phyloP scores from a whole-genome alignment of 2,113 vertebrate genomes.

The Dicaeum eximium region DNA sequence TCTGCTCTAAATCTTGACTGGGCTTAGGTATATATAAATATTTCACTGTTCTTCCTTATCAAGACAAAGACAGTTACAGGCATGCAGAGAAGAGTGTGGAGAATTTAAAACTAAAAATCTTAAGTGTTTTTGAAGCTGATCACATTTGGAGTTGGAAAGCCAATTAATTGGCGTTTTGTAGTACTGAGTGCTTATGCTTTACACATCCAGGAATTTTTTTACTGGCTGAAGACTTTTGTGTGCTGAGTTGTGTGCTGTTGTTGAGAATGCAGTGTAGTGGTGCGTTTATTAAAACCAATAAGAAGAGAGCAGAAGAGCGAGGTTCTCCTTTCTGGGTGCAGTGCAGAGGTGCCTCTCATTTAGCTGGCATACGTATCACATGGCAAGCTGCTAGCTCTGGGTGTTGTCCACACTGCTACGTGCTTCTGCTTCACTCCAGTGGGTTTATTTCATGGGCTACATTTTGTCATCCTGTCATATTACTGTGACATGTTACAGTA shows the following conservation, averaged over 20 bases:
- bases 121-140: not conserved
- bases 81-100: not conserved
- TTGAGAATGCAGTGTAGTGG: not conserved
- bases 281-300: not conserved
- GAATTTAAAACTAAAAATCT: not conserved
- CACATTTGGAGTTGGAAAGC: not conserved
- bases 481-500: slow-evolving; percentile 3
- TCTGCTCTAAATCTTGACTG: not conserved
- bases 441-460: not conserved
- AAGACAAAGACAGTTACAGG: not conserved
- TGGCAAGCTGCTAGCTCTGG: not conserved
- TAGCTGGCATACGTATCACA: not conserved
- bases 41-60: not conserved
- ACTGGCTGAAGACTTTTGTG: not conserved
- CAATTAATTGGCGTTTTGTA: not conserved
- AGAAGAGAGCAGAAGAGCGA: not conserved
- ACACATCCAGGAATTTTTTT: not conserved
- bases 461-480: not conserved
- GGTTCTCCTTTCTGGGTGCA: not conserved
- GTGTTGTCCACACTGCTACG: not conserved
- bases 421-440: not conserved
- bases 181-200: not conserved
- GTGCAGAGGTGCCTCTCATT: not conserved
- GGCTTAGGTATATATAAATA: not conserved
- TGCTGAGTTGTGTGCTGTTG: not conserved